Evolutionary conservation across 2,888 invertebrate genomes (phyloP).

Genomic region (Magallana nippona): DNA sequence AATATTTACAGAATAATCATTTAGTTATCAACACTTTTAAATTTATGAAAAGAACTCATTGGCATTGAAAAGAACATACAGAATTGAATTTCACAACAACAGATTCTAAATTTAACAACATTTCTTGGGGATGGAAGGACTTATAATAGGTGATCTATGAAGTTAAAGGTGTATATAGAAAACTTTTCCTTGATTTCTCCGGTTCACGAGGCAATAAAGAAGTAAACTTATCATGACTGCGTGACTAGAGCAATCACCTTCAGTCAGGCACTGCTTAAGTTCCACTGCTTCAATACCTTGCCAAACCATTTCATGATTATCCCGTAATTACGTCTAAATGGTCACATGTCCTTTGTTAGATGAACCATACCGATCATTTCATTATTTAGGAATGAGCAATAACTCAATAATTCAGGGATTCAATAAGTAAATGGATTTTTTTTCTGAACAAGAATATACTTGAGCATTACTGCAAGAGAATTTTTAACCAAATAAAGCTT

Average conservation of each 20-base stretch:
- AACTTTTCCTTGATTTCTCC: not conserved
- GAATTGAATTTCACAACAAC: too few species aligned
- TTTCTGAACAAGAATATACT: not conserved
- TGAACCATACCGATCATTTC: not conserved
- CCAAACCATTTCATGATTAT: constrained; percentile 7
- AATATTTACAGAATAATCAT: too few species aligned
- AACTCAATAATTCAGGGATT: not conserved
- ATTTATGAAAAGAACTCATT: too few species aligned
- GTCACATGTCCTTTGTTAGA: constrained; percentile 11
- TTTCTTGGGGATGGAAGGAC: not conserved
- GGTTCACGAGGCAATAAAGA: not conserved
- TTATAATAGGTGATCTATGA: not conserved
- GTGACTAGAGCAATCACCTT: not conserved
- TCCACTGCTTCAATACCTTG: constrained; percentile 13
- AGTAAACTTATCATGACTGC: not conserved
- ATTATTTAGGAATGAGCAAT: not conserved
- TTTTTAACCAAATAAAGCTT: not conserved
- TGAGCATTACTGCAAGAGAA: constrained; percentile 13
- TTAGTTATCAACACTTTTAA: too few species aligned
- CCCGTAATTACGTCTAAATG: not conserved
- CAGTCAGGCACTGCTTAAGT: not conserved
- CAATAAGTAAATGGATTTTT: constrained; percentile 4
- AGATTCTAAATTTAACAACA: not conserved
- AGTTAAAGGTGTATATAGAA: not conserved
- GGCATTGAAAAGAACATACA: too few species aligned